Percentiles rank a stretch among this genome's conserved stretches.
Conservation (phyloP, 2,888 invertebrate species). For the Luperina nickerlii region DNA sequence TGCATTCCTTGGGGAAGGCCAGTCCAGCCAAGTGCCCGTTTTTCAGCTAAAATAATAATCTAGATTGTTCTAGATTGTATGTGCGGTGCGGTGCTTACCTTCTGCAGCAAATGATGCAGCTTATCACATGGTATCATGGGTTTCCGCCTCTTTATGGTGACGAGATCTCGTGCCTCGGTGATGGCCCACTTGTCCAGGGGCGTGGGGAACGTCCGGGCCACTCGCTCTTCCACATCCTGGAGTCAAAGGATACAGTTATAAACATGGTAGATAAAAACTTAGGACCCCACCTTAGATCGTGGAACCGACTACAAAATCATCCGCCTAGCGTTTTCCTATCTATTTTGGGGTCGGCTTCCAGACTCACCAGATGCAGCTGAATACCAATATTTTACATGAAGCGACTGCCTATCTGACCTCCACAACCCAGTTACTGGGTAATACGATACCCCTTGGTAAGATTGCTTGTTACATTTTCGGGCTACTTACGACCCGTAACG, state of each 20-base stretch:
- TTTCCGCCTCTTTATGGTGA: conserved; percentile 93
- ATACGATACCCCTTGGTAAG: neutral
- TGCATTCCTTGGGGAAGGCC: neutral
- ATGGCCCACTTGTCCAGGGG: conserved; percentile 98
- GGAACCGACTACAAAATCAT: neutral
- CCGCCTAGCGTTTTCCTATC: too few species aligned
- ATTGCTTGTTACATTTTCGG: too few species aligned
- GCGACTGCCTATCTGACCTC: too few species aligned
- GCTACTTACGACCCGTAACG: neutral
- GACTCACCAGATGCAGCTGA: neutral
- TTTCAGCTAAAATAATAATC: neutral
- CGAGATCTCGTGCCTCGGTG: conserved; percentile 95
- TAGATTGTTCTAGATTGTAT: too few species aligned
- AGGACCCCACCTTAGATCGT: neutral
- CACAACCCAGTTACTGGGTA: too few species aligned
- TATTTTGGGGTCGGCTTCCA: neutral
- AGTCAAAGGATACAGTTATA: neutral
- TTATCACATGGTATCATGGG: conserved; percentile 95
- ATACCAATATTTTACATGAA: neutral
- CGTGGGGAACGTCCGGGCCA: conserved; percentile 97
- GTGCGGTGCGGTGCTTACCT: conserved; percentile 69
- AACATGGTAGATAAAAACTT: neutral
- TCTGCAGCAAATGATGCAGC: conserved; percentile 94
- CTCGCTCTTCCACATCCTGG: conserved; percentile 98
- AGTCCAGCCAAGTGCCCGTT: neutral